Evolutionary conservation across 2,888 invertebrate species (phyloP), one percentile per base, ranked within the genome.

Genomic region (Acronicta aceris): DNA sequence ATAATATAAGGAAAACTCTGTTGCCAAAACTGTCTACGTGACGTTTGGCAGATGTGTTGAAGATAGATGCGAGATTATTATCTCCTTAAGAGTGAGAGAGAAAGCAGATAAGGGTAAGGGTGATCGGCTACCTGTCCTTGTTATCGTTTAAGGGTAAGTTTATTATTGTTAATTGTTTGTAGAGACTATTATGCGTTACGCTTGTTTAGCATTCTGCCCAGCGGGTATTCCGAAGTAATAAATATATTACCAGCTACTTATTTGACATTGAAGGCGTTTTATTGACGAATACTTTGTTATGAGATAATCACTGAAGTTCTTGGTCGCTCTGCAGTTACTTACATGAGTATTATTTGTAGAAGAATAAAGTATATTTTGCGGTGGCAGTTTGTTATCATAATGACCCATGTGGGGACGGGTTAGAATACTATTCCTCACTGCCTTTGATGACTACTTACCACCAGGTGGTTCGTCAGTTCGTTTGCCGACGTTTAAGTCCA

Each of bases 21-120:
- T 47, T 65, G 74, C 64, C 71, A 67, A 51, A 21, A 17, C 13
- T 43, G 65, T 42, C 58, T 67, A 79, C 78, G 75, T 70, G 80
- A 72, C 58, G 17, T 8, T 30, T 43, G 47, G 64, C 63, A 54
- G 58, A 50, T 38, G 13, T 25, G 48, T 10, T 43, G 2, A 17
- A 59, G 13, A 16, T 27, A 47, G 53, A 62, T 12, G 40, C 7
- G 47, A 58, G 10, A 67, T 21, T 0, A 0, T 9, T 10, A 40
- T 2, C 5, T 6, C 3, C 9, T 0, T 13, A 42, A 1, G 49
- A 50, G 7, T 36, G 38, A 59, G 15, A 10, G 46, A 52, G 72
- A 52, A 5, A 16, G 15, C 25, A 40, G 10, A 10, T 25, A 42
- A 8, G 17, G 15, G 15, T 47, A 45, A 45, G 46, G 47, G 13